phyloP scores from a whole-genome alignment of 2,888 invertebrate species.

The Cyclophora punctaria region DNA sequence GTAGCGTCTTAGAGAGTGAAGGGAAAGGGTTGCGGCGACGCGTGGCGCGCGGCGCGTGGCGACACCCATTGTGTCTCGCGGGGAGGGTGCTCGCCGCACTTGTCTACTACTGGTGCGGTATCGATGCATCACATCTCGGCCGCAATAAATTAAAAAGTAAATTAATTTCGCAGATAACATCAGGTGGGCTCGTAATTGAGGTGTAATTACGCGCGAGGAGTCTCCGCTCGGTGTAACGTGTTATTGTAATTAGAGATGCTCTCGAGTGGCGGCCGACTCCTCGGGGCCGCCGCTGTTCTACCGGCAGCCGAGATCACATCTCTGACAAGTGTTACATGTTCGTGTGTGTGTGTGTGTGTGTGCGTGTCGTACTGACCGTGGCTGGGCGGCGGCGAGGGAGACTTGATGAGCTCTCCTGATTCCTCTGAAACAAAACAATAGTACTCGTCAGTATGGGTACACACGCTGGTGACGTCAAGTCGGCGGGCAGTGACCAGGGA shows the following conservation, averaged over 20 bases:
- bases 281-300: no score
- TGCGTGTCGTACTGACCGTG: slow-evolving; percentile 74
- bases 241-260: no score
- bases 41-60: not conserved
- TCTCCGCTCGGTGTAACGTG: no score
- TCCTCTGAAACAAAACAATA: slow-evolving; percentile 59
- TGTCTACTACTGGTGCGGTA: no score
- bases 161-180: slow-evolving; percentile 16
- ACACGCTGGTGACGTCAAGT: no score
- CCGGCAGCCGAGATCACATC: no score
- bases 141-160: slow-evolving; percentile 12
- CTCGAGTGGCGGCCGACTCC: not conserved
- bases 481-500: no score
- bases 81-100: no score
- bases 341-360: not conserved
- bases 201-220: not conserved
- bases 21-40: not conserved
- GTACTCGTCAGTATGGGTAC: not conserved
- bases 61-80: not conserved
- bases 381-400: slow-evolving; percentile 85
- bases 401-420: slow-evolving; percentile 81
- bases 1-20: no score
- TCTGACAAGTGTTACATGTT: slow-evolving; percentile 2
- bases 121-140: not conserved
- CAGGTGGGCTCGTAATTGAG: slow-evolving; percentile 13